These are phyloP conservation scores for Callyntrura guangdongensis DNA, from an alignment of 2,888 invertebrate genomes.

Conservation along the genomic window DNA sequence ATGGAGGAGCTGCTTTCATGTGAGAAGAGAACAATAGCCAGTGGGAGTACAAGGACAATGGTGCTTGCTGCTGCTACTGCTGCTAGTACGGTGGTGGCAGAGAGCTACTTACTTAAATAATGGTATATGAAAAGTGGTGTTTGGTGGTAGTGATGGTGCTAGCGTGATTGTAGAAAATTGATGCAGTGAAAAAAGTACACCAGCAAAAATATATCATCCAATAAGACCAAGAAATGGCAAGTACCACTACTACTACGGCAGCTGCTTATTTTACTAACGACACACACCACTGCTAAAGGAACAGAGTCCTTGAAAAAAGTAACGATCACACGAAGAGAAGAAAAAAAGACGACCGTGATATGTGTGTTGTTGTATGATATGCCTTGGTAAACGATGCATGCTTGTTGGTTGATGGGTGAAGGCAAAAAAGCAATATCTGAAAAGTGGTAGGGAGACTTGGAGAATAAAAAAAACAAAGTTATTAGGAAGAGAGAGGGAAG, in stretches of 20 bases:
- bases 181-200: slow-evolving; percentile 74
- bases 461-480: slow-evolving; percentile 25
- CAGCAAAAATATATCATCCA: slow-evolving; percentile 38
- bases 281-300: slow-evolving; percentile 35
- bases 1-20: slow-evolving; percentile 29
- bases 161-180: slow-evolving; percentile 80
- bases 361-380: slow-evolving; percentile 53
- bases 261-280: slow-evolving; percentile 21
- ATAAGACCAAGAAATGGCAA: slow-evolving; percentile 16
- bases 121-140: slow-evolving; percentile 63
- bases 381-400: slow-evolving; percentile 47
- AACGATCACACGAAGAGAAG: slow-evolving; percentile 73
- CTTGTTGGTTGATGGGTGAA: slow-evolving; percentile 54
- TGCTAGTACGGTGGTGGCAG: background rate
- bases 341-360: slow-evolving; percentile 63
- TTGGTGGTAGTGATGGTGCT: slow-evolving; percentile 49
- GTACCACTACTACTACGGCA: background rate
- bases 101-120: slow-evolving; percentile 45
- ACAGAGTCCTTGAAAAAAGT: slow-evolving; percentile 76
- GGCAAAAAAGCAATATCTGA: slow-evolving; percentile 37
- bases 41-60: slow-evolving; percentile 75
- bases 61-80: slow-evolving; percentile 53
- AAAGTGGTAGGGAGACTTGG: slow-evolving; percentile 39
- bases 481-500: slow-evolving; percentile 33
- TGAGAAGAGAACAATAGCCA: slow-evolving; percentile 58